Evolutionary conservation across 35 echinoderm and acorn worm species (phyloP).

Genomic region (Apostichopus japonicus): DNA sequence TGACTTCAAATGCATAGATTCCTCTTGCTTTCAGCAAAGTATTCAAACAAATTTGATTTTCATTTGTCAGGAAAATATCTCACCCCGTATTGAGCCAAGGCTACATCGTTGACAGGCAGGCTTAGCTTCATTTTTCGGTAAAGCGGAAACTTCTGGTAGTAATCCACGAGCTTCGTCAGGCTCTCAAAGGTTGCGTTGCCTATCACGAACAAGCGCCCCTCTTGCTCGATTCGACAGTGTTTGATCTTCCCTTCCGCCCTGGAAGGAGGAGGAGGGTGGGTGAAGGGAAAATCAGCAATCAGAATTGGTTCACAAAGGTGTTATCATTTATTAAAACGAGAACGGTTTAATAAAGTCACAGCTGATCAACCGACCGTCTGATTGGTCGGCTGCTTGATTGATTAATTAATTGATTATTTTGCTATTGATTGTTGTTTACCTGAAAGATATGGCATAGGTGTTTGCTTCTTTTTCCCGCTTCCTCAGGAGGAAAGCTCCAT

Average conservation of each 20-base stretch:
- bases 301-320: no score
- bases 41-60: no score
- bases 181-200: constrained; percentile 96
- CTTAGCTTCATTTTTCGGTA: constrained; percentile 98
- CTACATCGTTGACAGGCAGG: constrained; percentile 77
- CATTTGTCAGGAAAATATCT: background rate
- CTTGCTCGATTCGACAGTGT: constrained; percentile 97
- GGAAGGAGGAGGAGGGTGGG: background rate
- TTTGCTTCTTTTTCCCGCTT: constrained; percentile 82
- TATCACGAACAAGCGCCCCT: constrained; percentile 87
- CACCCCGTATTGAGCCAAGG: constrained; percentile 19
- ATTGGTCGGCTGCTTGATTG: background rate
- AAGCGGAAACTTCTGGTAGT: constrained; percentile 94
- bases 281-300: no score
- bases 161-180: constrained; percentile 77
- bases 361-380: no score
- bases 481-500: constrained; percentile 91
- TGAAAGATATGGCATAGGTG: constrained; percentile 96
- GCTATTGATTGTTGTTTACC: constrained; percentile 49
- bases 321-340: no score
- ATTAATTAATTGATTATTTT: background rate
- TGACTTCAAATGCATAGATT: no score
- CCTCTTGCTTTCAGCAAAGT: no score
- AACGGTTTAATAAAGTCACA: no score
- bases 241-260: constrained; percentile 99